These are phyloP conservation scores for Epinephelus lanceolatus DNA, from an alignment of 2,113 vertebrate genomes.

Conservation along the genomic window DNA sequence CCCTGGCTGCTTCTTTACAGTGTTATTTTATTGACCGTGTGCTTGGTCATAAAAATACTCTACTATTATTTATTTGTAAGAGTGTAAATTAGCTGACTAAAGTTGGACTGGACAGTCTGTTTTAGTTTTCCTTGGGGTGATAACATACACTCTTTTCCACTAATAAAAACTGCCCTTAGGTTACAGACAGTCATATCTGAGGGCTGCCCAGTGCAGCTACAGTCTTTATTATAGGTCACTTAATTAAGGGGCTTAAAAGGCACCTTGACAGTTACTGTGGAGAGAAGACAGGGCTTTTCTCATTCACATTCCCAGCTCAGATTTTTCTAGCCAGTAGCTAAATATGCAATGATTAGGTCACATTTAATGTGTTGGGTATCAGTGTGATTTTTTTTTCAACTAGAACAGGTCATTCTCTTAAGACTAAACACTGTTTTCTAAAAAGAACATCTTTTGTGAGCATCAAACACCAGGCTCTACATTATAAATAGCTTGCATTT, in stretches of 20 bases:
- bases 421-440: not conserved
- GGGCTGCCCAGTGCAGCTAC: not conserved
- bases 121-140: not conserved
- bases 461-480: not conserved
- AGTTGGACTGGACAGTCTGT: not conserved
- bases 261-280: constrained; percentile 11
- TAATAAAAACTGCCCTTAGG: not conserved
- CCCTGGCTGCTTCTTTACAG: not conserved
- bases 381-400: not conserved
- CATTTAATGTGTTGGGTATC: not conserved
- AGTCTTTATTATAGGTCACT: constrained; percentile 24
- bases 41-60: not conserved
- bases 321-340: not conserved
- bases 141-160: not conserved
- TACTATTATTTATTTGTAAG: not conserved
- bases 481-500: not conserved
- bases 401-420: not conserved
- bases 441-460: not conserved
- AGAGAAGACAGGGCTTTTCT: not conserved
- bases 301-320: not conserved
- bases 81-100: not conserved
- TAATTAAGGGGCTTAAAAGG: constrained; percentile 27
- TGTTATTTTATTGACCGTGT: not conserved
- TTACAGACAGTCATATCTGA: not conserved
- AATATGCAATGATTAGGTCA: not conserved